phyloP scores from a whole-genome alignment of 2,797 vertebrate species.

The Cuculus canorus region DNA sequence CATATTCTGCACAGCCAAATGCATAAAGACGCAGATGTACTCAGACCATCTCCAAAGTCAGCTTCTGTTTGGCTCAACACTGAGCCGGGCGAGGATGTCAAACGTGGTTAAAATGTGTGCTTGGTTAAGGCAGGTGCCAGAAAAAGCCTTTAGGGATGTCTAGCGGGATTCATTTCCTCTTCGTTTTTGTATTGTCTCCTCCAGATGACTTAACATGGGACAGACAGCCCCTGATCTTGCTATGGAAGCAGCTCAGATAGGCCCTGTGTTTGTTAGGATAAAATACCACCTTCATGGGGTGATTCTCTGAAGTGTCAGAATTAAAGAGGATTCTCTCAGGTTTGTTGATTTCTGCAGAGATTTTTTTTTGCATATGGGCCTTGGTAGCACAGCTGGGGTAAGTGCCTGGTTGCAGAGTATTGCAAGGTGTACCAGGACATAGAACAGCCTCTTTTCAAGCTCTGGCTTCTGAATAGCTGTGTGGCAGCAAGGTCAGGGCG shows the following conservation, averaged over 20 bases:
- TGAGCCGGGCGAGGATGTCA: conserved; percentile 21
- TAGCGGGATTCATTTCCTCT: background rate
- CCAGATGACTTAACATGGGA: background rate
- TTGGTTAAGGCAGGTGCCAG: conserved; percentile 13
- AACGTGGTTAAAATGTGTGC: background rate
- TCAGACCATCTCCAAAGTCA: conserved; percentile 54
- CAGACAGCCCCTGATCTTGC: background rate
- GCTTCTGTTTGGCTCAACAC: conserved; percentile 56
- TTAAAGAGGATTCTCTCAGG: background rate
- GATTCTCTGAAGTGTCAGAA: background rate
- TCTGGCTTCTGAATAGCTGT: background rate
- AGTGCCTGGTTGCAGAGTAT: background rate
- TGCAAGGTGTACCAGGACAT: background rate
- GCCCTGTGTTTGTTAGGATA: background rate
- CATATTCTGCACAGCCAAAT: background rate
- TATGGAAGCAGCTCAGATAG: background rate
- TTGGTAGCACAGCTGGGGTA: background rate
- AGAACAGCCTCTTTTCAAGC: background rate
- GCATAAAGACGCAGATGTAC: conserved; percentile 12
- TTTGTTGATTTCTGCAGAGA: background rate
- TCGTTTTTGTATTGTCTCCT: background rate
- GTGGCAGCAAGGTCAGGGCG: background rate
- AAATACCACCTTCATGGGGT: rapidly evolving
- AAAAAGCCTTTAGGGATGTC: conserved; percentile 54
- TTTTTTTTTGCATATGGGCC: background rate